Percentiles rank a stretch among this genome's conserved stretches.
These are phyloP conservation scores for Micrasema minimum DNA, from an alignment of 1,140 invertebrate genomes.

Conservation along the genomic window DNA sequence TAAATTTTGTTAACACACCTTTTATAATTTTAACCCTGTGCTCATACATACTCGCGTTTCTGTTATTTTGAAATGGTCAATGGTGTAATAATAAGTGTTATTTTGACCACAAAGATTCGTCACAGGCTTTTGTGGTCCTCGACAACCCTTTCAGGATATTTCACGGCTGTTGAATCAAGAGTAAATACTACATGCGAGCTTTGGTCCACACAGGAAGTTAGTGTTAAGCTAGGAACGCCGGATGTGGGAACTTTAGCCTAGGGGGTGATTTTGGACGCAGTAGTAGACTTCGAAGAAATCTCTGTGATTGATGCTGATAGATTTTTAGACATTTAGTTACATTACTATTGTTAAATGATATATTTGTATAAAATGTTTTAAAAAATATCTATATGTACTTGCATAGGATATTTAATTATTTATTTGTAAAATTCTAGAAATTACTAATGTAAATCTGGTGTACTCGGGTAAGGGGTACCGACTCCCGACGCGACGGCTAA, in stretches of 20 bases:
- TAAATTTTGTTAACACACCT: no score
- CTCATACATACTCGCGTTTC: no score
- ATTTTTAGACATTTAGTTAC: not conserved
- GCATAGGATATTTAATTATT: no score
- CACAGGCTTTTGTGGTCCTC: not conserved
- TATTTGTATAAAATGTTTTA: no score
- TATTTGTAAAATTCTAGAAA: no score
- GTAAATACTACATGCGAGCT: slow-evolving; percentile 10
- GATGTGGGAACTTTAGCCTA: not conserved
- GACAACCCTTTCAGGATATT: slow-evolving; percentile 19
- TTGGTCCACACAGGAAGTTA: not conserved
- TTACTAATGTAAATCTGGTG: no score
- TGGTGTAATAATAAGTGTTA: not conserved
- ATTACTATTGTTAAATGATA: no score
- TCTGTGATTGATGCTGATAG: not conserved
- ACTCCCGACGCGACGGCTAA: no score
- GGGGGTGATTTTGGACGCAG: not conserved
- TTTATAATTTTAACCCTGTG: no score
- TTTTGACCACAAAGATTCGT: slow-evolving; percentile 31
- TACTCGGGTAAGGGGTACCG: no score
- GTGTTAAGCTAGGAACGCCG: not conserved
- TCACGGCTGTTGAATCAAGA: slow-evolving; percentile 14
- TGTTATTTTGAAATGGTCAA: no score
- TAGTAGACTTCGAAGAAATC: not conserved
- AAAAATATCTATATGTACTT: not conserved